A percentile compares a stretch with the other conserved stretches of the same genome.
These are phyloP conservation scores for Girardia tigrina DNA, from an alignment of 2,888 invertebrate species.

Conservation along the genomic window DNA sequence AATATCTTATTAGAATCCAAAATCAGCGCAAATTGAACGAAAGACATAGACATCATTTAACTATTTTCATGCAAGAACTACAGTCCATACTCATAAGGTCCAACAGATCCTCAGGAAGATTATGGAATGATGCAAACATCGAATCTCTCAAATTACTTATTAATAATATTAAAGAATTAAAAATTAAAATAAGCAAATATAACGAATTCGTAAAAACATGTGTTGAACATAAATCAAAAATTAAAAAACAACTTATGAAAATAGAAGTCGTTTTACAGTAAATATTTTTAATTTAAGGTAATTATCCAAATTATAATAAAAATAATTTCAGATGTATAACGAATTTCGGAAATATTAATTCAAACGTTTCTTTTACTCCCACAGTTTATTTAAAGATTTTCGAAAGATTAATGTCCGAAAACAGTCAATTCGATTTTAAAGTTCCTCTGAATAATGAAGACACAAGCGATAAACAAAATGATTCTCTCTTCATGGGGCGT, in stretches of 20 bases:
- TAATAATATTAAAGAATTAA: not conserved
- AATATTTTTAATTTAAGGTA: not conserved
- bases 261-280: not conserved
- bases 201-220: not conserved
- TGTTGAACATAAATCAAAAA: not conserved
- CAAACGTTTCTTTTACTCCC: not conserved
- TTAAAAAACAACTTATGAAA: not conserved
- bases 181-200: not conserved
- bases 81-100: not conserved
- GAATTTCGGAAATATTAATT: not conserved
- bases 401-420: not conserved
- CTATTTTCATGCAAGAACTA: not conserved
- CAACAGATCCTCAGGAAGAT: not conserved
- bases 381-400: not conserved
- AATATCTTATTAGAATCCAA: not conserved
- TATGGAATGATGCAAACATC: slow-evolving; percentile 13
- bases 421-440: not conserved
- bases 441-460: not conserved
- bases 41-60: not conserved
- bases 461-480: not conserved
- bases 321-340: not conserved
- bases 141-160: not conserved
- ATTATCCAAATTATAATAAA: not conserved
- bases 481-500: not conserved
- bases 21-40: not conserved